These are phyloP conservation scores for Myrmophylax atrothorax DNA, from an alignment of 2,113 vertebrate genomes.

Conservation along the genomic window DNA sequence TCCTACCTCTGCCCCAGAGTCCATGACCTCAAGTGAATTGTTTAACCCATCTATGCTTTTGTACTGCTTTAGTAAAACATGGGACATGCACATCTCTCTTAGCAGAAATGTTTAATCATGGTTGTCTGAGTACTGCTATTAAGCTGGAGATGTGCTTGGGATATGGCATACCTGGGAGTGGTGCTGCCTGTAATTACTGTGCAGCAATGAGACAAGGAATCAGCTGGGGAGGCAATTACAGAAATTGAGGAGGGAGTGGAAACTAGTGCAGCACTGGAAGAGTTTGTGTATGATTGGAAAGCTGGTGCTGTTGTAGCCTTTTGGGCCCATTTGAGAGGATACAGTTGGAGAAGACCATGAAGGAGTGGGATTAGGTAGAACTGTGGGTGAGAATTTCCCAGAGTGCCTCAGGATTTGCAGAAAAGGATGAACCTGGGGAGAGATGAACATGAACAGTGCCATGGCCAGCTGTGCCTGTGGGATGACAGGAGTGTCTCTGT, in stretches of 20 bases:
- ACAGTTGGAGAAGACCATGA: background rate
- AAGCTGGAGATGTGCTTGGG: background rate
- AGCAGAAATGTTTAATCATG: background rate
- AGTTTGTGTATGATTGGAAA: background rate
- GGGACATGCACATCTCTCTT: background rate
- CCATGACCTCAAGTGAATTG: background rate
- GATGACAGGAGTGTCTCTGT: background rate
- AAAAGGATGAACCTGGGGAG: background rate
- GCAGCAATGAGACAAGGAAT: background rate
- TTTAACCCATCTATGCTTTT: background rate
- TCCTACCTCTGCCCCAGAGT: background rate
- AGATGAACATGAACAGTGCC: background rate
- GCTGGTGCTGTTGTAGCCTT: background rate
- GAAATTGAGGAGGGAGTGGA: background rate
- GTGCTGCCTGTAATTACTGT: background rate
- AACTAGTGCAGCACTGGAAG: background rate
- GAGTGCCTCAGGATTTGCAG: background rate
- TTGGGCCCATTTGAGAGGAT: background rate
- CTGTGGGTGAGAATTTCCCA: background rate
- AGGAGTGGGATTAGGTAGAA: background rate
- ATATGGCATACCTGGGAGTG: background rate
- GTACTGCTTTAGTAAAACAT: background rate
- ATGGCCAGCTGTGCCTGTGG: background rate
- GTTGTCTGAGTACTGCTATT: background rate
- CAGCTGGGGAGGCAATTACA: background rate